These are phyloP conservation scores for Phocides pigmalion DNA, from an alignment of 1,140 invertebrate species.

Conservation along the genomic window DNA sequence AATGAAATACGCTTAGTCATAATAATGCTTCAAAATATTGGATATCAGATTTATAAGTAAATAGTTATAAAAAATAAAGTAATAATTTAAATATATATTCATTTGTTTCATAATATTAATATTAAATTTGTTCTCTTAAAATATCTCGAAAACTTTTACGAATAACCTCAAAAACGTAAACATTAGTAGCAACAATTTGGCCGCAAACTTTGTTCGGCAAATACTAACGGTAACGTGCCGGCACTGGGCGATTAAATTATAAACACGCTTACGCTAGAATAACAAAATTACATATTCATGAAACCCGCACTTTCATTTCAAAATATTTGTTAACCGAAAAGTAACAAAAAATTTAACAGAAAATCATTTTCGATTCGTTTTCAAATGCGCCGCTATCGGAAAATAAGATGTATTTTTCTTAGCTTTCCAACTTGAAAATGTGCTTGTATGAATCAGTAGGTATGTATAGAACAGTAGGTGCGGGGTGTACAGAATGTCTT, in stretches of 20 bases:
- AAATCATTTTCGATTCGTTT: too few relatives aligned
- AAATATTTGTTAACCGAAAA: constrained; percentile 30
- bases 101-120: too few relatives aligned
- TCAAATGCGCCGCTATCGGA: not conserved
- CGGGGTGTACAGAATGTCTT: too few relatives aligned
- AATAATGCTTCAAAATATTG: not conserved
- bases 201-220: constrained; percentile 46
- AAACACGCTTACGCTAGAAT: constrained; percentile 46
- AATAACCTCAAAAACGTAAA: too few relatives aligned
- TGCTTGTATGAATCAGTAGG: not conserved
- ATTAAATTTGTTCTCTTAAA: too few relatives aligned
- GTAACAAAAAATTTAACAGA: constrained; percentile 5
- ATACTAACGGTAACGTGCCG: constrained; percentile 41
- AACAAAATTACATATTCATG: constrained; percentile 52
- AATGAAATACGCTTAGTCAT: not conserved
- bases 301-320: constrained; percentile 18
- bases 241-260: constrained; percentile 43
- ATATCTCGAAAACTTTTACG: too few relatives aligned
- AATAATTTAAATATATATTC: too few relatives aligned
- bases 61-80: not conserved
- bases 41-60: not conserved
- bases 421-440: not conserved
- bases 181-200: constrained; percentile 27
- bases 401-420: not conserved
- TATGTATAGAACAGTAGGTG: too few relatives aligned